Conservation (phyloP, 2,113 vertebrate genomes). For the Dromas ardeola region DNA sequence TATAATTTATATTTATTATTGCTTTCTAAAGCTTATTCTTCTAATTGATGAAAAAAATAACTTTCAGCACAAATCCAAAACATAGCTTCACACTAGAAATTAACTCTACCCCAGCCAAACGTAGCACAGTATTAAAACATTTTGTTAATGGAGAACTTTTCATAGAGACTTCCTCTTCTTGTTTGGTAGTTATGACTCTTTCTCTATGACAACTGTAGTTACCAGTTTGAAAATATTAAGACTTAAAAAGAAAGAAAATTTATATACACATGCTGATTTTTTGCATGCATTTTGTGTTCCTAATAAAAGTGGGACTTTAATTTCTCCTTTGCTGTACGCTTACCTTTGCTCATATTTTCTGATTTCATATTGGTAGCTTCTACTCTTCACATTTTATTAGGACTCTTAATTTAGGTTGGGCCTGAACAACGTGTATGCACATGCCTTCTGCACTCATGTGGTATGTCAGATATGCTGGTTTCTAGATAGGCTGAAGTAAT, state of each 20-base stretch:
- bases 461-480: not conserved
- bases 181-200: not conserved
- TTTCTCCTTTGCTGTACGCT: not conserved
- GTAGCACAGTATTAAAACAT: not conserved
- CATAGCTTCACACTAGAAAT: not conserved
- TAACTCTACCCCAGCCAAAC: not conserved
- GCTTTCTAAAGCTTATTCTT: not conserved
- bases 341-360: not conserved
- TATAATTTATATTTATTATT: not conserved
- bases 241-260: not conserved
- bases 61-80: not conserved
- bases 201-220: not conserved
- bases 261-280: not conserved
- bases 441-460: not conserved
- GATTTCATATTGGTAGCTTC: not conserved
- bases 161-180: not conserved
- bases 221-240: not conserved
- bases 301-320: not conserved
- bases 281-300: not conserved
- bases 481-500: not conserved
- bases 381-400: not conserved
- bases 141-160: not conserved
- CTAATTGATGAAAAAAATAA: not conserved
- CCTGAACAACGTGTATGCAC: accelerated
- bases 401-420: not conserved